Evolutionary conservation across 2,113 vertebrate genomes (phyloP), one percentile per base, ranked within the genome.

Genomic region (Corapipo altera): DNA sequence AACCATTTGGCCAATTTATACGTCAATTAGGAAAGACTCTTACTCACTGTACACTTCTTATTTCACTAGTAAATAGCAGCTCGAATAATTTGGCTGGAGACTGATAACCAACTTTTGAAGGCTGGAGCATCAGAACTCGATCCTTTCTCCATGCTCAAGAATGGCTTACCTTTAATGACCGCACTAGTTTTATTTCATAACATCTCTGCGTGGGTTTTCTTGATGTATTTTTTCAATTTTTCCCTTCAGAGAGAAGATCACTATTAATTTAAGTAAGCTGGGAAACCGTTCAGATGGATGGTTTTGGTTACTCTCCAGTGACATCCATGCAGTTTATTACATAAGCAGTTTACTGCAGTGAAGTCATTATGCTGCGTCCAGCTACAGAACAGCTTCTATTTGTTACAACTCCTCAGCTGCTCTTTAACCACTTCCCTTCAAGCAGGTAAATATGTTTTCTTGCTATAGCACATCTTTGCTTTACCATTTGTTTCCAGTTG

Each of bases 331-430:
- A 92, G 95, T 85, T 95, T 86, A 78, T 97, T 98, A 97, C 79
- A 96, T 96, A 96, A 98, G 96, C 73, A 77, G 58, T 88, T 97
- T 91, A 89, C 94, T 91, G 41, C 89, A 93, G 95, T 70, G 51
- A 61, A 61, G 93, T 85, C 89, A 74, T 66, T 94, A n/a, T 28
- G 89, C 44, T 64, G 86, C 85, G 18, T 54, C 13, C 82, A 76
- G 22, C 52, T 16, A 46, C 24, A 19, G 74, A 95, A 81, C 6
- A 17, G 49, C 79, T 69, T 88, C 89, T 82, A 4, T 77, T 41
- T 75, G 73, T 64, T 32, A 71, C 58, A 27, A 23, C 21, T 85
- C 72, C 93, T 91, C 91, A 61, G 30, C 64, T 54, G 17, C 71
- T 75, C 16, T 71, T 80, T 67, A 92, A 89, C 67, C 71, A 64